These are phyloP conservation scores for Empidonax alnorum DNA, from an alignment of 2,113 vertebrate genomes.

Conservation along the genomic window DNA sequence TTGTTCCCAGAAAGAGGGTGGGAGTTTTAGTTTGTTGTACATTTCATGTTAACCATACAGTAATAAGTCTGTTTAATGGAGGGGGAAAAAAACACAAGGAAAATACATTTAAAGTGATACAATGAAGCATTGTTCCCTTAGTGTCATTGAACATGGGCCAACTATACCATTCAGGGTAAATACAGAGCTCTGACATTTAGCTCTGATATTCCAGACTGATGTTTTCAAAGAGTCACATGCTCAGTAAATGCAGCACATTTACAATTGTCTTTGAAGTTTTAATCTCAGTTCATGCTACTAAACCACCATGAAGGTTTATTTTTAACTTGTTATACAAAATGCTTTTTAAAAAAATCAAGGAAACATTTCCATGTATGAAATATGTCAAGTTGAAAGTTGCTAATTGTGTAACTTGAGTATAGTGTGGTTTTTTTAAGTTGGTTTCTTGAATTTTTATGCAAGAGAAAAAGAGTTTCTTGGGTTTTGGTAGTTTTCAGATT, in stretches of 20 bases:
- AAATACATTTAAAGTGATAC: conserved; percentile 29
- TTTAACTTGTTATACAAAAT: conserved; percentile 71
- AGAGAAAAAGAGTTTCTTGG: neutral
- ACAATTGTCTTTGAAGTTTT: conserved; percentile 73
- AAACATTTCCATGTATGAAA: conserved; percentile 42
- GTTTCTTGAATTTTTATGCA: neutral
- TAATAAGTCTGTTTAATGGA: conserved; percentile 11
- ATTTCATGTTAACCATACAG: neutral
- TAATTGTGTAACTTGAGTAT: conserved; percentile 14
- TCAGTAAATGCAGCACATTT: conserved; percentile 44
- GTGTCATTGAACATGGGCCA: conserved; percentile 60
- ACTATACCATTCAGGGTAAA: conserved; percentile 48
- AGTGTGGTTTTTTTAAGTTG: neutral
- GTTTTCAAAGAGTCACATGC: conserved; percentile 46
- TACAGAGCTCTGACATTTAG: conserved; percentile 61
- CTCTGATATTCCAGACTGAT: conserved; percentile 55
- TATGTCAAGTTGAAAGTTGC: conserved; percentile 45
- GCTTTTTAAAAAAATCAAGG: conserved; percentile 20
- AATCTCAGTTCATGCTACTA: conserved; percentile 71
- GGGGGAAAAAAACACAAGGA: neutral
- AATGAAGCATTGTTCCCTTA: conserved; percentile 35
- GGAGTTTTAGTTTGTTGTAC: neutral
- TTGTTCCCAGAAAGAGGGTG: conserved; percentile 46
- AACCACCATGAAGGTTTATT: conserved; percentile 69
- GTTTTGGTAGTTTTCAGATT: neutral